Conservation (phyloP, 2,797 vertebrate species). For the Centroberyx gerrardi region DNA sequence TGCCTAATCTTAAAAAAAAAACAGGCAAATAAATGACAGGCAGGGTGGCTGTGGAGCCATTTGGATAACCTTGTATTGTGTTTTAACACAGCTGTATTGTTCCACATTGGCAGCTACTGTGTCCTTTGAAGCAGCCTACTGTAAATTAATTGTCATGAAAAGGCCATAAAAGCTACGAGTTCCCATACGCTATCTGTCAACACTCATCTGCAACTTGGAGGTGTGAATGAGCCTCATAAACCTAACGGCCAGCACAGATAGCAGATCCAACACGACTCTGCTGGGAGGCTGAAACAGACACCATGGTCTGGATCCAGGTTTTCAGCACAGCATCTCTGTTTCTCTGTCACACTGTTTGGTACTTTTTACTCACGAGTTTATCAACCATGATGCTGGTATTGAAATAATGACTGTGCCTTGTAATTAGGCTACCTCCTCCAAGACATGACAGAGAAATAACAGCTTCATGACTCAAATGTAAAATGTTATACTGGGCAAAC, state of each 20-base stretch:
- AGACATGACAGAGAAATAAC: background rate
- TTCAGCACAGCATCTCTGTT: background rate
- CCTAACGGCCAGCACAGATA: conserved; percentile 32
- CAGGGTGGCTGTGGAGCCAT: background rate
- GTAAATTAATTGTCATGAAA: conserved; percentile 17
- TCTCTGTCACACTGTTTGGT: background rate
- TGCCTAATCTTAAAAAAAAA: background rate
- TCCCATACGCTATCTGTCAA: conserved; percentile 27
- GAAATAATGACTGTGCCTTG: background rate
- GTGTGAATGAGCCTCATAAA: conserved; percentile 64
- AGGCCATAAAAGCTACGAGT: conserved; percentile 40
- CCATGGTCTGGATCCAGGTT: conserved; percentile 7
- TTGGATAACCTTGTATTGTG: background rate
- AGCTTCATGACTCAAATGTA: conserved; percentile 1
- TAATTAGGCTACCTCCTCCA: background rate
- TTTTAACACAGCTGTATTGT: background rate
- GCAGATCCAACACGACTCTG: conserved; percentile 23
- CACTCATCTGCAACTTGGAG: conserved; percentile 32
- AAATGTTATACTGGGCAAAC: background rate
- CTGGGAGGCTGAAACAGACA: conserved; percentile 7
- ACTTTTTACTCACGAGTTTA: background rate
- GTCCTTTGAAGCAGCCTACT: background rate
- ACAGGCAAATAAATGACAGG: background rate
- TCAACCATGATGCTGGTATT: background rate
- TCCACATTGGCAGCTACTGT: background rate